These are phyloP conservation scores for Toxotes jaculatrix DNA, from an alignment of 2,113 vertebrate genomes.

Conservation along the genomic window DNA sequence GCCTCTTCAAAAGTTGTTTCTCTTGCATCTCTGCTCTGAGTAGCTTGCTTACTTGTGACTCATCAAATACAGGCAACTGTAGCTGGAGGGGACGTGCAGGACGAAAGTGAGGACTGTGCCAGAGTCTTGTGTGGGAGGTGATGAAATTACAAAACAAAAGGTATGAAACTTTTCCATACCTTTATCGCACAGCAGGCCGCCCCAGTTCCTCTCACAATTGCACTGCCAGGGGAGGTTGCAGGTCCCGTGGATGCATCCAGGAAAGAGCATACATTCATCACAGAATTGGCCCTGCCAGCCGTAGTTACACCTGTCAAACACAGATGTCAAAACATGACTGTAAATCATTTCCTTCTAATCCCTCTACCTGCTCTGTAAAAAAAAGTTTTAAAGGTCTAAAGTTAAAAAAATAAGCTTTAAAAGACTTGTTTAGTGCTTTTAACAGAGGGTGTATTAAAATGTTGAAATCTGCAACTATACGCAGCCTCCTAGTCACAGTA, in stretches of 20 bases:
- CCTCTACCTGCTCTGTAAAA: not conserved
- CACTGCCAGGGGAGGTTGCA: conserved; percentile 93
- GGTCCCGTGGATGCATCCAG: conserved; percentile 95
- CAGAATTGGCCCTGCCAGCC: conserved; percentile 97
- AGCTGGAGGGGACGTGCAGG: conserved; percentile 31
- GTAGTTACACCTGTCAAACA: conserved; percentile 90
- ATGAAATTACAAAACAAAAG: not conserved
- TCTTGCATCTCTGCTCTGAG: not conserved
- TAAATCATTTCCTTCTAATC: not conserved
- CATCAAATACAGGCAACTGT: not conserved
- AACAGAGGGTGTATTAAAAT: not conserved
- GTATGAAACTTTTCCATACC: conserved; percentile 79
- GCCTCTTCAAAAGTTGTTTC: not conserved
- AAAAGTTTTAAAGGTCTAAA: too few relatives aligned
- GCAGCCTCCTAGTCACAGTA: too few relatives aligned
- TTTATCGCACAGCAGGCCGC: conserved; percentile 96
- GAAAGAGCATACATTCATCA: conserved; percentile 92
- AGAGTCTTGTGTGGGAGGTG: conserved; percentile 11
- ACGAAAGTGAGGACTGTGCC: not conserved
- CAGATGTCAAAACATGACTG: not conserved
- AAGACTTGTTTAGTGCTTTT: not conserved
- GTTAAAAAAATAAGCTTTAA: not conserved
- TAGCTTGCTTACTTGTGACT: not conserved
- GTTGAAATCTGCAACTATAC: too few relatives aligned
- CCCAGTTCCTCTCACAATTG: conserved; percentile 97